Evolutionary conservation across 2,113 vertebrate genomes (phyloP).

Genomic region (Prunella himalayana): DNA sequence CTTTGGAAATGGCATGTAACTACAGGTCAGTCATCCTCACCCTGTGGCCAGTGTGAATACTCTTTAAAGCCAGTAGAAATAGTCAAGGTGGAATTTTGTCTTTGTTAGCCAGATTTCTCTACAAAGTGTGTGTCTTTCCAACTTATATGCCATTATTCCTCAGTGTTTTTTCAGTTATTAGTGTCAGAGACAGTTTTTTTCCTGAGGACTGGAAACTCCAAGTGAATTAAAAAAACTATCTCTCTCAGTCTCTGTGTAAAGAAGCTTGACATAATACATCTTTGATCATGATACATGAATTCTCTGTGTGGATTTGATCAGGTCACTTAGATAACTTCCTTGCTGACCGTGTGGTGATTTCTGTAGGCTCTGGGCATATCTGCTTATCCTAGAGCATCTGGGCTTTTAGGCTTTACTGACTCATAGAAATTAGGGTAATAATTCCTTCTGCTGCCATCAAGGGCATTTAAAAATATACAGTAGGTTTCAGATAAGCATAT

Average conservation of each 20-base stretch:
- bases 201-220: background rate
- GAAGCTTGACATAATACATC: background rate
- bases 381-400: background rate
- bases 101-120: background rate
- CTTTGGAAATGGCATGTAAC: accelerated
- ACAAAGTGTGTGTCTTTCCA: background rate
- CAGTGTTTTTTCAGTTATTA: background rate
- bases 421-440: background rate
- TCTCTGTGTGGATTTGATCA: background rate
- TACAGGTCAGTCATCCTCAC: background rate
- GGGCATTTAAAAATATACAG: background rate
- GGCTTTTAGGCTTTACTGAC: background rate
- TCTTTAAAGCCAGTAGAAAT: background rate
- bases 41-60: accelerated
- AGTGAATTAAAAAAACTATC: background rate
- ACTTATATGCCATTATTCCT: background rate
- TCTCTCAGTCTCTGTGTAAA: background rate
- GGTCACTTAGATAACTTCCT: background rate
- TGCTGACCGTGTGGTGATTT: background rate
- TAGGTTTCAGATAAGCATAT: background rate
- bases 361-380: background rate
- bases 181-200: background rate
- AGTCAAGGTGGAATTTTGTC: background rate
- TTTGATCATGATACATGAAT: background rate
- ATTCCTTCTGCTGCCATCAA: background rate